Evolutionary conservation across 2,113 vertebrate species (phyloP).

Genomic region (Bos taurus): DNA sequence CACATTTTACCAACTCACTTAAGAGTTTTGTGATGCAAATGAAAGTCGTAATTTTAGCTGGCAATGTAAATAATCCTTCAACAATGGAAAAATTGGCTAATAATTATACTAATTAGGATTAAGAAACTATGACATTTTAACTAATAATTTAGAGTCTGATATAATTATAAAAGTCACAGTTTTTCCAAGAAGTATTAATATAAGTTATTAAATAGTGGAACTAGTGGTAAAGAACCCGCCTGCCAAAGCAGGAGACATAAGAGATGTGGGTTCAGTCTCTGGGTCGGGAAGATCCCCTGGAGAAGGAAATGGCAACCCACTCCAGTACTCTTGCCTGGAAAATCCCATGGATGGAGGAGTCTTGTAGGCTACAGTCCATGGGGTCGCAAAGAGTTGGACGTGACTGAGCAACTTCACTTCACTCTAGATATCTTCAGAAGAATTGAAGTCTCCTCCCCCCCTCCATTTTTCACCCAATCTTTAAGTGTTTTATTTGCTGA

Average conservation of each 20-base stretch:
- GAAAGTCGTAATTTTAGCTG: conserved; percentile 49
- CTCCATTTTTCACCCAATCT: not conserved
- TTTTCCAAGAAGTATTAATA: not conserved
- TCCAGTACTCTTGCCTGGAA: not conserved
- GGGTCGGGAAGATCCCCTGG: not conserved
- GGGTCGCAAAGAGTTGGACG: too few species aligned
- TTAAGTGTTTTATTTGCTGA: not conserved
- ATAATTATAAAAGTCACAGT: not conserved
- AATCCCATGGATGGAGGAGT: not conserved
- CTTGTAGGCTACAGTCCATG: not conserved
- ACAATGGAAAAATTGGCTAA: conserved; percentile 57
- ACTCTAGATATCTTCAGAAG: not conserved
- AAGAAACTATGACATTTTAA: conserved; percentile 26
- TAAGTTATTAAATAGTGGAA: not conserved
- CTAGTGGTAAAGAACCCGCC: not conserved
- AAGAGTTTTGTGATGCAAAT: conserved; percentile 50
- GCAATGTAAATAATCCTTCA: conserved; percentile 48
- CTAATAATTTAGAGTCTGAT: conserved; percentile 3
- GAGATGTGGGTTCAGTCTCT: not conserved
- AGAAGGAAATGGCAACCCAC: not conserved
- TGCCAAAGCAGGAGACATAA: not conserved
- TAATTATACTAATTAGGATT: conserved; percentile 45
- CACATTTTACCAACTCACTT: conserved; percentile 49
- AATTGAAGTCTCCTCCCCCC: not conserved
- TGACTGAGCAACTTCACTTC: too few species aligned